Conservation (phyloP, 2,888 invertebrate genomes). For the Sisyra nigra region DNA sequence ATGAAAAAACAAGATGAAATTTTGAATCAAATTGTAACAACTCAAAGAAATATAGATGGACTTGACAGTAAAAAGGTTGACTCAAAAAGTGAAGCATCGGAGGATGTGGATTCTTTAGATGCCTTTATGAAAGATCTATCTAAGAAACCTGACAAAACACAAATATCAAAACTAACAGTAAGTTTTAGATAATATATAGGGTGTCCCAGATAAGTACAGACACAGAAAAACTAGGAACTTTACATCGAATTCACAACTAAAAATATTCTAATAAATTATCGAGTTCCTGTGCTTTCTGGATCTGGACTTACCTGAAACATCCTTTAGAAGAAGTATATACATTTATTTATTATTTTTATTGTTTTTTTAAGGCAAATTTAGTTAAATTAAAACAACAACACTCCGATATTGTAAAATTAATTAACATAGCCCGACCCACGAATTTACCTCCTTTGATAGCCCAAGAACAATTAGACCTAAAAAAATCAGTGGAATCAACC, state of each 20-base stretch:
- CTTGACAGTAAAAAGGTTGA: slow-evolving; percentile 26
- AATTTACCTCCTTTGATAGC: slow-evolving; percentile 34
- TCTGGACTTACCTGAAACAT: too few relatives aligned
- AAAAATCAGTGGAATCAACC: slow-evolving; percentile 4
- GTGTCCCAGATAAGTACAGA: too few relatives aligned
- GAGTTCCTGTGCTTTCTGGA: too few relatives aligned
- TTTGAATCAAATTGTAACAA: slow-evolving; percentile 33
- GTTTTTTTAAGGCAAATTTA: slow-evolving; percentile 37
- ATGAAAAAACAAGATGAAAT: slow-evolving; percentile 39
- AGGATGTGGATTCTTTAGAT: slow-evolving; percentile 61
- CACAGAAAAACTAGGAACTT: too few relatives aligned
- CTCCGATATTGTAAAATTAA: slow-evolving; percentile 45
- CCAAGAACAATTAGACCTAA: slow-evolving; percentile 9
- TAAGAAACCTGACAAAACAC: slow-evolving; percentile 32
- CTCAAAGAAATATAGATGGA: slow-evolving; percentile 35
- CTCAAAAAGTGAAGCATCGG: slow-evolving; percentile 21
- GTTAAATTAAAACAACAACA: slow-evolving; percentile 53
- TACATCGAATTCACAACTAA: too few relatives aligned
- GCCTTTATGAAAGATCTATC: slow-evolving; percentile 60
- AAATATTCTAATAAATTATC: too few relatives aligned
- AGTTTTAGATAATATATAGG: slow-evolving; percentile 22
- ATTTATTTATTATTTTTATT: slow-evolving; percentile 1
- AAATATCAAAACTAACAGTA: slow-evolving; percentile 47
- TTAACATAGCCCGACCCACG: slow-evolving; percentile 59
- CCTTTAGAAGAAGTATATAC: neutral